Evolutionary conservation across 2,888 invertebrate species (phyloP).

Genomic region (Campoplex capitator): DNA sequence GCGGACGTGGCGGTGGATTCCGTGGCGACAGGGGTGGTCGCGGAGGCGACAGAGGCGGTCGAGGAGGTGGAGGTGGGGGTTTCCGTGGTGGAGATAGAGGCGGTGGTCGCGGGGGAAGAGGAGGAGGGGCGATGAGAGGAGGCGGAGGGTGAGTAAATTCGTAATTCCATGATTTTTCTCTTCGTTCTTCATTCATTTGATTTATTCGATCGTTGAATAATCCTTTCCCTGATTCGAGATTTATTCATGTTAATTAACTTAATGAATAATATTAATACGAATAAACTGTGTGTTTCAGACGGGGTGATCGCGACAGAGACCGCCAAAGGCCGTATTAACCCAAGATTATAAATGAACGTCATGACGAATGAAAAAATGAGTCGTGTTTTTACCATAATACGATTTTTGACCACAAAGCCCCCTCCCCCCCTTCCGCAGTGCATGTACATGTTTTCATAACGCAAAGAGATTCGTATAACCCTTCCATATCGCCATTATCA

Average conservation of each 20-base stretch:
- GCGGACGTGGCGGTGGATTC: conserved; percentile 81
- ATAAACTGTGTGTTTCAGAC: conserved; percentile 75
- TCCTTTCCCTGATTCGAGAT: conserved; percentile 71
- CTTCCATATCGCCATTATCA: conserved; percentile 68
- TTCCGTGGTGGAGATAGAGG: conserved; percentile 84
- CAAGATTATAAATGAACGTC: conserved; percentile 17
- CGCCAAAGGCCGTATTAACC: conserved; percentile 85
- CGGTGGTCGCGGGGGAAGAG: conserved; percentile 85
- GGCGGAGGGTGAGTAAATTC: conserved; percentile 83
- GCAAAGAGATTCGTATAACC: conserved; percentile 63
- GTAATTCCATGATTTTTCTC: background rate
- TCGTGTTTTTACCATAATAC: conserved; percentile 61
- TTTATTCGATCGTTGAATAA: background rate
- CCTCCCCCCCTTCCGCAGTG: conserved; percentile 22
- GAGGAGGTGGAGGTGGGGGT: conserved; percentile 84
- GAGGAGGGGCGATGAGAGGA: conserved; percentile 86
- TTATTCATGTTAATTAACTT: conserved; percentile 12
- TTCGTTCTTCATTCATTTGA: conserved; percentile 8
- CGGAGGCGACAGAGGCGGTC: conserved; percentile 82
- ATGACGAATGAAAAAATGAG: conserved; percentile 48
- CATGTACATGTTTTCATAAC: conserved; percentile 68
- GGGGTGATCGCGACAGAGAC: conserved; percentile 86
- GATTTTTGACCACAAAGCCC: conserved; percentile 48
- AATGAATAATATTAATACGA: background rate
- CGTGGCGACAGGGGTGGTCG: conserved; percentile 80